A percentile compares a stretch with the other conserved stretches of the same genome.
These are phyloP conservation scores for Scyliorhinus canicula DNA, from an alignment of 2,797 vertebrate species.

Conservation along the genomic window DNA sequence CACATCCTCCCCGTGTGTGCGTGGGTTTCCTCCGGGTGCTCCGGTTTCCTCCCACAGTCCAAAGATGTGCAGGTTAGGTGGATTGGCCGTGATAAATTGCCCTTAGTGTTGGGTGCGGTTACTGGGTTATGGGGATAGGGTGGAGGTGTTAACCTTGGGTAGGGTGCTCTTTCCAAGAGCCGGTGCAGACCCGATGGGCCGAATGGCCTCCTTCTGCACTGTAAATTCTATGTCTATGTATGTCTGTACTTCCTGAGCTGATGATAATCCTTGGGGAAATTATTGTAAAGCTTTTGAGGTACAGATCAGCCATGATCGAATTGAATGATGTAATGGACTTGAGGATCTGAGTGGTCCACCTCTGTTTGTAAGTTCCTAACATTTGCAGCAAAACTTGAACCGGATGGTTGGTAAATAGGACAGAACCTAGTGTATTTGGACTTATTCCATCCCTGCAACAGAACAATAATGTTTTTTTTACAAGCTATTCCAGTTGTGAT, in stretches of 20 bases:
- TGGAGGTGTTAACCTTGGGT: no score
- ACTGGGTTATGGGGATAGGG: no score
- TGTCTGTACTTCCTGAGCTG: background rate
- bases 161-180: no score
- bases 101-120: no score
- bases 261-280: background rate
- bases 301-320: background rate
- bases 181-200: no score
- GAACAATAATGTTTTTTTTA: background rate
- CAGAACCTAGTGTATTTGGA: background rate
- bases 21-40: no score
- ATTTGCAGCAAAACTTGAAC: background rate
- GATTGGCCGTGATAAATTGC: no score
- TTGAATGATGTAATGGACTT: background rate
- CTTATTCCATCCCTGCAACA: background rate
- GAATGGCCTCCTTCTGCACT: no score
- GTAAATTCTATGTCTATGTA: no score
- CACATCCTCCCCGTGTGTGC: no score
- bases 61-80: no score
- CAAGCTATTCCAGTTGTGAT: background rate
- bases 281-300: background rate
- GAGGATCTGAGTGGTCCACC: background rate
- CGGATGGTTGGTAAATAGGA: background rate
- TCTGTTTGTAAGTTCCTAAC: background rate
- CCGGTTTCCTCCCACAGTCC: no score